These are phyloP conservation scores for Bombus pyrosoma DNA, from an alignment of 1,140 invertebrate genomes.

Conservation along the genomic window DNA sequence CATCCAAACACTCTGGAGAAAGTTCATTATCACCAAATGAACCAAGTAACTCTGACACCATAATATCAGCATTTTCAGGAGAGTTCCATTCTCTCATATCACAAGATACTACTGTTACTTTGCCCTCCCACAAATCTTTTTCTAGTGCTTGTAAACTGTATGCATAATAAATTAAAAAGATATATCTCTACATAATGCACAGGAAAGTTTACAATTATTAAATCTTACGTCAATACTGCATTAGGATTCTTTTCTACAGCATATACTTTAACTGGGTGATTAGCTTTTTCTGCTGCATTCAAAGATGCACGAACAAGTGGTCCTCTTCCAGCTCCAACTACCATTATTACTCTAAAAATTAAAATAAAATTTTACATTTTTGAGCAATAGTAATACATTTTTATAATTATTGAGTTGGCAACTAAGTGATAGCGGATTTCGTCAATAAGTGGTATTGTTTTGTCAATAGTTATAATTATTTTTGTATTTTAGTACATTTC, in stretches of 20 bases:
- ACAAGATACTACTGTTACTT: slow-evolving; percentile 89
- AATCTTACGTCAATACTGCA: slow-evolving; percentile 92
- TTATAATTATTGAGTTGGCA: neutral
- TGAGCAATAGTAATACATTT: neutral
- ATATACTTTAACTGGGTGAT: slow-evolving; percentile 88
- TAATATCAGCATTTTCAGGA: slow-evolving; percentile 95
- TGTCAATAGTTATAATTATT: neutral
- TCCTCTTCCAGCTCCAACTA: slow-evolving; percentile 97
- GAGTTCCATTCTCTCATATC: slow-evolving; percentile 96
- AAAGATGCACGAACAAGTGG: slow-evolving; percentile 94
- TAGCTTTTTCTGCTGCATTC: slow-evolving; percentile 89
- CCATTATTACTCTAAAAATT: slow-evolving; percentile 89
- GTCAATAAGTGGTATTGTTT: too few species aligned
- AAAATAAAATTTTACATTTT: slow-evolving; percentile 25
- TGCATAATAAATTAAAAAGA: slow-evolving; percentile 24
- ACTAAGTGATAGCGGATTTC: too few species aligned
- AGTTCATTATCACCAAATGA: slow-evolving; percentile 99
- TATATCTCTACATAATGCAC: neutral
- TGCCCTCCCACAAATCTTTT: slow-evolving; percentile 91
- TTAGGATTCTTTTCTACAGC: slow-evolving; percentile 99
- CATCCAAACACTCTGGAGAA: slow-evolving; percentile 99
- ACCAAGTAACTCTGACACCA: slow-evolving; percentile 97
- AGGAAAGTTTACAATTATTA: neutral
- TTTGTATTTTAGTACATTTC: slow-evolving; percentile 40
- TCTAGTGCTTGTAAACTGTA: slow-evolving; percentile 88